Percentiles rank a stretch among this genome's conserved stretches.
phyloP scores from a whole-genome alignment of 2,113 vertebrate species.

The Eidolon helvum region DNA sequence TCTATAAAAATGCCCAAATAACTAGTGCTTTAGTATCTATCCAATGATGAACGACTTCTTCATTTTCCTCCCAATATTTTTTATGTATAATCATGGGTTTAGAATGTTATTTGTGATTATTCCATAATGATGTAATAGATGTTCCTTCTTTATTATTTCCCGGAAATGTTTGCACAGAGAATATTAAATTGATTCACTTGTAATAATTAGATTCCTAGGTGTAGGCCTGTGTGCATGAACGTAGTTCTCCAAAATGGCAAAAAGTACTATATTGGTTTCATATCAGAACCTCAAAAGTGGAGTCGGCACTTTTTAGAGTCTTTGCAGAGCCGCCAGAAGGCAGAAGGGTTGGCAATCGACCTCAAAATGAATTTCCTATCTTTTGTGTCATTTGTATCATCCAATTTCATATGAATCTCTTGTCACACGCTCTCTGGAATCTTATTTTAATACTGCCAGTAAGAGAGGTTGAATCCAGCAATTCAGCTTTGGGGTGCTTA shows the following conservation, averaged over 20 bases:
- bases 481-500: background rate
- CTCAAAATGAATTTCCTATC: background rate
- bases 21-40: background rate
- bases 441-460: background rate
- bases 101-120: constrained; percentile 12
- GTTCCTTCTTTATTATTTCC: background rate
- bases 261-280: background rate
- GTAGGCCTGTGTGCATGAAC: background rate
- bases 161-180: background rate
- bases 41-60: background rate
- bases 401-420: background rate
- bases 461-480: background rate
- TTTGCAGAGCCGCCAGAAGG: background rate
- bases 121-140: background rate
- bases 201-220: background rate
- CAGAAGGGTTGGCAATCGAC: background rate
- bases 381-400: background rate
- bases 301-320: background rate
- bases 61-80: background rate
- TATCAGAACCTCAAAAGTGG: background rate
- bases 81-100: background rate
- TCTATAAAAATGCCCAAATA: background rate
- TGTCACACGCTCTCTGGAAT: background rate
- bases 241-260: background rate
- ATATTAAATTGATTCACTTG: background rate